A percentile compares a stretch with the other conserved stretches of the same genome.
Evolutionary conservation across 2,888 invertebrate genomes (phyloP).

Genomic region (Xestobium rufovillosum): DNA sequence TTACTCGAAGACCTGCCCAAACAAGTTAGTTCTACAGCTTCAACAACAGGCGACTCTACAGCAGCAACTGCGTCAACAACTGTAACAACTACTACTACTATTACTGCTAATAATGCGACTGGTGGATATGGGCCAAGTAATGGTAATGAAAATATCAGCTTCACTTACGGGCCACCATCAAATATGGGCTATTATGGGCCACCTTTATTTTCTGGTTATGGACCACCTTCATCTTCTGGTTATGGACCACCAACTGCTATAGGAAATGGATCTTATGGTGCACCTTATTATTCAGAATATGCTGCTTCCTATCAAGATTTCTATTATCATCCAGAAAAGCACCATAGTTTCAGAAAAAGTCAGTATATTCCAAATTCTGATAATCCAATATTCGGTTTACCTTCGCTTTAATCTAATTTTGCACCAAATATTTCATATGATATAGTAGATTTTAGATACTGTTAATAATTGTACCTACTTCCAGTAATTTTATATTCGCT

Average conservation of each 20-base stretch:
- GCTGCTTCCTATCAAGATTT: too few relatives aligned
- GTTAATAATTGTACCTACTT: too few relatives aligned
- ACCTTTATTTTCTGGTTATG: conserved; percentile 18
- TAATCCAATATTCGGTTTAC: too few relatives aligned
- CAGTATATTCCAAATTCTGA: too few relatives aligned
- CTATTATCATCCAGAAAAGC: too few relatives aligned
- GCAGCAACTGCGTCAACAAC: conserved; percentile 18
- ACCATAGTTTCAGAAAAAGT: too few relatives aligned
- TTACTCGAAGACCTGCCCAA: background rate
- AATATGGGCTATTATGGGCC: conserved; percentile 8
- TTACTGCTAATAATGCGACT: conserved; percentile 6
- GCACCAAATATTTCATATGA: too few relatives aligned
- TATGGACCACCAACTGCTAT: conserved; percentile 6
- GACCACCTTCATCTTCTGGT: conserved; percentile 14
- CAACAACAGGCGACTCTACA: conserved; percentile 16
- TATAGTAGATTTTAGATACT: too few relatives aligned
- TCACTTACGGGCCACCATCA: conserved; percentile 37
- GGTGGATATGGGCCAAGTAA: conserved; percentile 37
- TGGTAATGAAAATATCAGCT: conserved; percentile 38
- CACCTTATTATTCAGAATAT: conserved; percentile 17
- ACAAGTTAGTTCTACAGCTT: conserved; percentile 2
- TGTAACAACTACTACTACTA: conserved; percentile 15
- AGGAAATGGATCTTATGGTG: conserved; percentile 18
- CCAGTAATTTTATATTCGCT: too few relatives aligned
- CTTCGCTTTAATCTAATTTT: too few relatives aligned